Evolutionary conservation across 2,797 vertebrate genomes (phyloP).

Genomic region (Lutjanus argentimaculatus): DNA sequence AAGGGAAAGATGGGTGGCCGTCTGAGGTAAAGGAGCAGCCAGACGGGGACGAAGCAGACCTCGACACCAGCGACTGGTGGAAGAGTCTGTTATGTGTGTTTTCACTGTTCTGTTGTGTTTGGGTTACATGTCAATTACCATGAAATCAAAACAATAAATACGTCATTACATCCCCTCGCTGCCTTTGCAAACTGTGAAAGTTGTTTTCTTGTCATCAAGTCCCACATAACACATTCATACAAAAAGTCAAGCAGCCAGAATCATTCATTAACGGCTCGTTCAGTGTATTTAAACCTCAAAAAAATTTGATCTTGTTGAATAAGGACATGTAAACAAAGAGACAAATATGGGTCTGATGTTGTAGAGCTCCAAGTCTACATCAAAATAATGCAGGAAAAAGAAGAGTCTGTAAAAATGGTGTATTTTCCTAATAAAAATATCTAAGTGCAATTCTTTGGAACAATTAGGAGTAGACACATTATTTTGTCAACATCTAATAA

Average conservation of each 20-base stretch:
- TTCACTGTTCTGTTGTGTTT: conserved; percentile 60
- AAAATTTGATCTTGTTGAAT: background rate
- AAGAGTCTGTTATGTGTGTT: conserved; percentile 35
- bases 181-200: conserved; percentile 12
- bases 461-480: conserved; percentile 28
- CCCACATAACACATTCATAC: conserved; percentile 12
- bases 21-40: conserved; percentile 78
- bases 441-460: conserved; percentile 44
- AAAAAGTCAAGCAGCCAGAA: conserved; percentile 22
- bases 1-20: conserved; percentile 85
- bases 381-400: conserved; percentile 35
- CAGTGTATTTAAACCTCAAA: background rate
- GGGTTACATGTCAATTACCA: conserved; percentile 50
- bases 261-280: background rate
- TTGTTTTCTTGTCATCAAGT: conserved; percentile 5
- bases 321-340: conserved; percentile 18
- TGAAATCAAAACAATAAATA: conserved; percentile 73
- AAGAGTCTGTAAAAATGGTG: conserved; percentile 11
- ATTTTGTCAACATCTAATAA: conserved; percentile 26
- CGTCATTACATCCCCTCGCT: conserved; percentile 38
- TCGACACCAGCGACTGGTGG: conserved; percentile 29
- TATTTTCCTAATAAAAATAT: conserved; percentile 19
- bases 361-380: background rate
- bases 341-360: conserved; percentile 16
- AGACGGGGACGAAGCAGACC: conserved; percentile 3